These are phyloP conservation scores for Pristiophorus japonicus DNA, from an alignment of 2,113 vertebrate genomes.

Conservation along the genomic window DNA sequence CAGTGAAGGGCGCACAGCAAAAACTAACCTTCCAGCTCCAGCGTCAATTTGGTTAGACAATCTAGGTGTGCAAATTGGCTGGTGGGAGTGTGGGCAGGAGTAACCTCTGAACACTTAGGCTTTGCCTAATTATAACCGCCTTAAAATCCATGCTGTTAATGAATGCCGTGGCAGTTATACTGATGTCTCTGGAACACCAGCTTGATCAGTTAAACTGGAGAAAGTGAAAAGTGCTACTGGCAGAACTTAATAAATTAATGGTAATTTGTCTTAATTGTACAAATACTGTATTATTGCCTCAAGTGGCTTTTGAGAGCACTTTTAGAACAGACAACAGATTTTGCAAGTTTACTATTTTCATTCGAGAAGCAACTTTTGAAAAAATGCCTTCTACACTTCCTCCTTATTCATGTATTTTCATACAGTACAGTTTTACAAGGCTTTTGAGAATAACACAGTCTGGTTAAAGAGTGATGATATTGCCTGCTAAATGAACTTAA, in stretches of 20 bases:
- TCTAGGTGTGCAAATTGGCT: not conserved
- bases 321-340: not conserved
- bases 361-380: conserved; percentile 14
- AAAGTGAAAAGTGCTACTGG: not conserved
- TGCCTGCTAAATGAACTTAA: conserved; percentile 14
- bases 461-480: not conserved
- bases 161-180: not conserved
- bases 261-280: conserved; percentile 34
- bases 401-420: conserved; percentile 24
- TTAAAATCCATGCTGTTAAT: not conserved
- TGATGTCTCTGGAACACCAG: not conserved
- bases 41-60: not conserved
- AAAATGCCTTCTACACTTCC: not conserved
- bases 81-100: not conserved
- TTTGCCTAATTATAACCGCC: not conserved
- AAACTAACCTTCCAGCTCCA: not conserved
- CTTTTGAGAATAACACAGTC: not conserved
- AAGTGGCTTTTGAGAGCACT: not conserved
- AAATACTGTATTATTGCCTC: conserved; percentile 27
- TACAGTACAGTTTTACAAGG: not conserved
- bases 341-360: not conserved
- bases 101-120: not conserved
- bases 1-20: not conserved
- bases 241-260: conserved; percentile 19
- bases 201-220: not conserved